Conservation (phyloP, 2,797 vertebrate genomes). For the Melanotaenia nigrans region DNA sequence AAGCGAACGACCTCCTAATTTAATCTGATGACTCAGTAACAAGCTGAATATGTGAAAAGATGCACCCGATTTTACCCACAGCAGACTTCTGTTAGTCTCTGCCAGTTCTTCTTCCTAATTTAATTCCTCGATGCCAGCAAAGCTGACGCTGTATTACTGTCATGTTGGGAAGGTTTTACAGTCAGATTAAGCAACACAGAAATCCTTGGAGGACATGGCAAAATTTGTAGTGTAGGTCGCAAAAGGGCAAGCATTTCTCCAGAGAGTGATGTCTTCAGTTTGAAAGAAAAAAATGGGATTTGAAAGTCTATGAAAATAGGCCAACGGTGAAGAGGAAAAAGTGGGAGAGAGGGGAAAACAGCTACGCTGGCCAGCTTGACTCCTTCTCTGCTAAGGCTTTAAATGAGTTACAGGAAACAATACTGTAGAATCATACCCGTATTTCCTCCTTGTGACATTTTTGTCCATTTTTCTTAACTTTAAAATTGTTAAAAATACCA, state of each 20-base stretch:
- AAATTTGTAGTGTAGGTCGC: slow-evolving; percentile 14
- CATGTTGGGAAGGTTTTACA: slow-evolving; percentile 43
- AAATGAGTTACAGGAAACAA: slow-evolving; percentile 29
- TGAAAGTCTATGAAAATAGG: neutral
- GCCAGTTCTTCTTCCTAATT: neutral
- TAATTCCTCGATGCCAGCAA: slow-evolving; percentile 43
- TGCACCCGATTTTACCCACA: slow-evolving; percentile 25
- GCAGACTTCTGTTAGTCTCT: slow-evolving; percentile 15
- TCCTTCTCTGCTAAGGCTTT: slow-evolving; percentile 16
- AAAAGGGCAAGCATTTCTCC: slow-evolving; percentile 32
- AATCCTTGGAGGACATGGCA: slow-evolving; percentile 42
- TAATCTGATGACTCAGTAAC: slow-evolving; percentile 35
- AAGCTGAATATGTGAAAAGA: slow-evolving; percentile 20
- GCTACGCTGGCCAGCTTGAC: neutral
- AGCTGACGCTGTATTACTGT: slow-evolving; percentile 47
- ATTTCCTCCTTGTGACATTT: no score
- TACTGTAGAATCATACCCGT: slow-evolving; percentile 24
- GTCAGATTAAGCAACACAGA: slow-evolving; percentile 60
- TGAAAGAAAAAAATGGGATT: slow-evolving; percentile 10
- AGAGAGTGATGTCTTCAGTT: slow-evolving; percentile 6
- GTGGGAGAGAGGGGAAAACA: slow-evolving; percentile 7
- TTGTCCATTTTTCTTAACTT: no score
- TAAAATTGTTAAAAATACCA: no score
- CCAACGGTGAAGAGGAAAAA: slow-evolving; percentile 15
- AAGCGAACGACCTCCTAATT: slow-evolving; percentile 33